A percentile compares a stretch with the other conserved stretches of the same genome.
Evolutionary conservation across 2,888 invertebrate species (phyloP).

Genomic region (Diarsia brunnea): DNA sequence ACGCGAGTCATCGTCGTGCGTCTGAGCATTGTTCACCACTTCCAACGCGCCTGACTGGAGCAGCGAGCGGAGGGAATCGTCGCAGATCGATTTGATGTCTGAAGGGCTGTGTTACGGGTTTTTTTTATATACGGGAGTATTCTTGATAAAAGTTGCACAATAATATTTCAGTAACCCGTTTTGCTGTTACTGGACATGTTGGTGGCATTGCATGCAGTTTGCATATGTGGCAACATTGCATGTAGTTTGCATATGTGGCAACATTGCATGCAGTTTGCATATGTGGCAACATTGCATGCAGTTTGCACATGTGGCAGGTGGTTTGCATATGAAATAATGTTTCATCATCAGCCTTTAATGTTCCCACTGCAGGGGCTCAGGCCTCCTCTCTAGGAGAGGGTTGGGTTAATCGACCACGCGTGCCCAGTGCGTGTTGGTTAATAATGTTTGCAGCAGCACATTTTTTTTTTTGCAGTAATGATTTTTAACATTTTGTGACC

Average conservation of each 20-base stretch:
- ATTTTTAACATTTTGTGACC: neutral
- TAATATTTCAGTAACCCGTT: neutral
- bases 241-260: too few species aligned
- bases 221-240: too few species aligned
- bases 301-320: too few species aligned
- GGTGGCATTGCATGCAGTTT: too few species aligned
- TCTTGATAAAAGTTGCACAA: neutral
- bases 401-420: too few species aligned
- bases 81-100: conserved; percentile 77
- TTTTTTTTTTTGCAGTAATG: neutral
- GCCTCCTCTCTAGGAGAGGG: too few species aligned
- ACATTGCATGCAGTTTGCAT: neutral
- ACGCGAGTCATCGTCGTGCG: conserved; percentile 7
- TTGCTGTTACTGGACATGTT: neutral
- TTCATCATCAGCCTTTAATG: neutral
- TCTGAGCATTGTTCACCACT: conserved; percentile 39
- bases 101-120: conserved; percentile 57
- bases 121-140: neutral
- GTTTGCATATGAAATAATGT: neutral
- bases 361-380: too few species aligned
- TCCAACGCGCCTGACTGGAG: conserved; percentile 78
- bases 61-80: conserved; percentile 75
- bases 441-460: neutral
- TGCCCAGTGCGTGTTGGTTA: neutral
- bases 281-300: neutral